Percentiles rank a stretch among this genome's conserved stretches.
Evolutionary conservation across 2,797 vertebrate genomes (phyloP).

Genomic region (Tamandua tetradactyla): DNA sequence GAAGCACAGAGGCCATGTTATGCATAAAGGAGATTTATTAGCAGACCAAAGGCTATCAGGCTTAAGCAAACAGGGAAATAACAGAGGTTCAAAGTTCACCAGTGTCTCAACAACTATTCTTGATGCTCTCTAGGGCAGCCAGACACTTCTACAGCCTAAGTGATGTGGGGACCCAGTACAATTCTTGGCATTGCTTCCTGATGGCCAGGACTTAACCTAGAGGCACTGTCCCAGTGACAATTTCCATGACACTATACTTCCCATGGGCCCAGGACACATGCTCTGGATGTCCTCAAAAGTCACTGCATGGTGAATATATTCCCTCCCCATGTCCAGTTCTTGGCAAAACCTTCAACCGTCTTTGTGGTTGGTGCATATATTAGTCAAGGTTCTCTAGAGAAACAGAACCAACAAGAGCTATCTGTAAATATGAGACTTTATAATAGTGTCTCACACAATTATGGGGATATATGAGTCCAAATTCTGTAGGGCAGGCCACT

Average conservation of each 20-base stretch:
- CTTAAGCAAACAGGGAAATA: slow-evolving; percentile 72
- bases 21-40: slow-evolving; percentile 67
- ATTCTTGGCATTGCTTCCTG: slow-evolving; percentile 4
- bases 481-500: no score
- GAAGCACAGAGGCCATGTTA: slow-evolving; percentile 59
- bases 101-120: slow-evolving; percentile 19
- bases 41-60: slow-evolving; percentile 65
- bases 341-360: neutral
- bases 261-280: neutral
- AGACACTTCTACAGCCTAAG: slow-evolving; percentile 21
- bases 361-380: neutral
- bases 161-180: neutral
- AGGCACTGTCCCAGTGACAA: neutral
- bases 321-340: slow-evolving; percentile 35
- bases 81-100: slow-evolving; percentile 67
- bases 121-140: slow-evolving; percentile 9
- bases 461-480: no score
- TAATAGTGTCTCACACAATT: no score
- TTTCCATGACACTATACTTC: slow-evolving; percentile 36
- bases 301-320: neutral
- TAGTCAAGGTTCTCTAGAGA: no score
- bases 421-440: no score
- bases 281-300: slow-evolving; percentile 28
- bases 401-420: no score
- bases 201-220: neutral